Evolutionary conservation across 2,888 invertebrate genomes (phyloP).

Genomic region (Galeruca laticollis): DNA sequence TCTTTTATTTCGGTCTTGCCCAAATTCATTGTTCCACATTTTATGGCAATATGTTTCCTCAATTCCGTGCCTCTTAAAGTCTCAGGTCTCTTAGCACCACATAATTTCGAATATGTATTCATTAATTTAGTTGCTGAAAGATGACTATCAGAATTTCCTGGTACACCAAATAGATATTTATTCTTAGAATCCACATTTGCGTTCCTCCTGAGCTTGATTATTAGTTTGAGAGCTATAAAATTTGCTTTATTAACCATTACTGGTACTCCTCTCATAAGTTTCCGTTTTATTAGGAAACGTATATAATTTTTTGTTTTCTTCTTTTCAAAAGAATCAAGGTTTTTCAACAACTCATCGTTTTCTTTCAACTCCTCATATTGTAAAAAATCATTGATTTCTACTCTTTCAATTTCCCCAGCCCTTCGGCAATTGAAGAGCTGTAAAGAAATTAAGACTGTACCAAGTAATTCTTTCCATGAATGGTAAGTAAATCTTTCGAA

Average conservation of each 20-base stretch:
- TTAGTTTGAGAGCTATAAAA: constrained; percentile 17
- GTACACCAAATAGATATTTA: constrained; percentile 30
- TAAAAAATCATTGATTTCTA: too few relatives aligned
- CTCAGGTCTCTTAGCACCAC: constrained; percentile 6
- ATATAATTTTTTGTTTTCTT: constrained; percentile 9
- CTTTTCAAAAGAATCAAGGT: not conserved
- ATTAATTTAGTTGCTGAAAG: constrained; percentile 19
- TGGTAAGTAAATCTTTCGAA: not conserved
- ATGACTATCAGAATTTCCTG: constrained; percentile 11
- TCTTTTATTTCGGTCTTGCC: constrained; percentile 22
- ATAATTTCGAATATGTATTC: too few relatives aligned
- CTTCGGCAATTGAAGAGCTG: constrained; percentile 44
- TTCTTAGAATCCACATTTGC: constrained; percentile 19
- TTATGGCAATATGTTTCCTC: constrained; percentile 30
- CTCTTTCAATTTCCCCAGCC: too few relatives aligned
- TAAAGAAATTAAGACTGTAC: constrained; percentile 39
- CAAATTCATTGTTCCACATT: constrained; percentile 30
- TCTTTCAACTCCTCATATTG: constrained; percentile 15
- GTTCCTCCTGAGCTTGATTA: constrained; percentile 13
- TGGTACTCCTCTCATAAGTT: constrained; percentile 18
- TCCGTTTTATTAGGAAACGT: constrained; percentile 17
- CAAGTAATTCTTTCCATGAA: constrained; percentile 34
- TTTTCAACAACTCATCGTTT: constrained; percentile 14
- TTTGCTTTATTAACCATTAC: too few relatives aligned
- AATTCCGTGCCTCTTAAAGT: constrained; percentile 27